These are phyloP conservation scores for Catalaphyllia jardinei DNA, from an alignment of 64 coral and sea anemone genomes.

Conservation along the genomic window DNA sequence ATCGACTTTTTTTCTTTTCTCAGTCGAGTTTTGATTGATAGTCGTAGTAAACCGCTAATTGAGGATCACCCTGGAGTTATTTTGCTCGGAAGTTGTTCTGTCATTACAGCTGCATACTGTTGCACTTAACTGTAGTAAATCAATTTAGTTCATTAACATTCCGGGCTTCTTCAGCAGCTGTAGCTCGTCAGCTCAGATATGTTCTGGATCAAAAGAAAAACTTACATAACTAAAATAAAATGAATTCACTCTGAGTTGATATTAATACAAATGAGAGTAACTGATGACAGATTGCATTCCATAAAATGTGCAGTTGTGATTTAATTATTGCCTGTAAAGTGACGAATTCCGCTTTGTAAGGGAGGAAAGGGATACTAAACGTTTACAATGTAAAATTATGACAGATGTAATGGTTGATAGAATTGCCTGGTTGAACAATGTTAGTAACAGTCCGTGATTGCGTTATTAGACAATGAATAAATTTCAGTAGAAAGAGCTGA, in stretches of 20 bases:
- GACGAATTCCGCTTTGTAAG: no score
- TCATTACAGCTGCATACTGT: no score
- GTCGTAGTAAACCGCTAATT: conserved; percentile 5
- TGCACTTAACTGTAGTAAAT: not conserved
- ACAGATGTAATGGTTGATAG: no score
- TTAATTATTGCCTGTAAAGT: no score
- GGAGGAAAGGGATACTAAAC: no score
- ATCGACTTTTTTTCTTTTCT: not conserved
- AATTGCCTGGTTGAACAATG: no score
- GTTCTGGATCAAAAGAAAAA: not conserved
- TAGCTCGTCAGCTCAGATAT: not conserved
- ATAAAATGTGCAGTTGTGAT: no score
- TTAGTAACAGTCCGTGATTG: no score
- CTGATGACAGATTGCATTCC: no score
- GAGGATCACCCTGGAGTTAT: not conserved
- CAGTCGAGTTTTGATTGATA: not conserved
- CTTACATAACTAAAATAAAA: not conserved
- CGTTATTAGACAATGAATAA: no score
- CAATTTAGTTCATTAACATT: not conserved
- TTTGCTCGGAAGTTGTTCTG: not conserved
- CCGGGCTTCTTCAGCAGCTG: not conserved
- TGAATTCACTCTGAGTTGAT: not conserved
- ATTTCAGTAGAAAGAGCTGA: no score
- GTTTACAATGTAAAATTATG: no score
- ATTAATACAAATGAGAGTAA: not conserved